These are phyloP conservation scores for Galleria mellonella DNA, from an alignment of 1,140 invertebrate species.

Conservation along the genomic window DNA sequence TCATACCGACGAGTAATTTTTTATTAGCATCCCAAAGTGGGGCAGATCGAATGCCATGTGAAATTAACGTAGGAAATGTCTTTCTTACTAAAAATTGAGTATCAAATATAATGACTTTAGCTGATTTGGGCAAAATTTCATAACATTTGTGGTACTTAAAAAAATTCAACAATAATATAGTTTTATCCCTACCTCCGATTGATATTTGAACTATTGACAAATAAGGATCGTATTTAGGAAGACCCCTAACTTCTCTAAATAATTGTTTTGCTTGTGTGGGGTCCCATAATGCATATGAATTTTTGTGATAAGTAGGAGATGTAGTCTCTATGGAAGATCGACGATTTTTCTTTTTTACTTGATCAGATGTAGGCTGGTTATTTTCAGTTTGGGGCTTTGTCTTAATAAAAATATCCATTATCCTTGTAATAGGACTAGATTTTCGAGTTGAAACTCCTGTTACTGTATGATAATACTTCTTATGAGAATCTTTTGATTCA, in stretches of 20 bases:
- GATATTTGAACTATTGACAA: conserved; percentile 69
- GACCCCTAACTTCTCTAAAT: conserved; percentile 63
- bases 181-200: conserved; percentile 62
- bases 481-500: conserved; percentile 57
- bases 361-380: conserved; percentile 34
- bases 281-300: conserved; percentile 63
- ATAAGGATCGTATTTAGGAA: conserved; percentile 66
- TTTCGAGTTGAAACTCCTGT: conserved; percentile 61
- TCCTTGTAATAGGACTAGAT: conserved; percentile 60
- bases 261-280: conserved; percentile 61
- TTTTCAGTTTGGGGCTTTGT: conserved; percentile 48
- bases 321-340: conserved; percentile 67
- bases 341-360: conserved; percentile 52
- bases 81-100: conserved; percentile 66
- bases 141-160: conserved; percentile 70
- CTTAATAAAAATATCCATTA: conserved; percentile 64
- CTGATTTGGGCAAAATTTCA: conserved; percentile 66
- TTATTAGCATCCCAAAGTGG: conserved; percentile 64
- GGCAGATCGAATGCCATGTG: conserved; percentile 62
- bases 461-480: conserved; percentile 68
- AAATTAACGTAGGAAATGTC: conserved; percentile 64
- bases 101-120: conserved; percentile 69
- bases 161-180: conserved; percentile 64
- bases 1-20: conserved; percentile 63
- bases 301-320: conserved; percentile 66